These are phyloP conservation scores for Bombus sylvicola DNA, from an alignment of 1,140 invertebrate species.

Conservation along the genomic window DNA sequence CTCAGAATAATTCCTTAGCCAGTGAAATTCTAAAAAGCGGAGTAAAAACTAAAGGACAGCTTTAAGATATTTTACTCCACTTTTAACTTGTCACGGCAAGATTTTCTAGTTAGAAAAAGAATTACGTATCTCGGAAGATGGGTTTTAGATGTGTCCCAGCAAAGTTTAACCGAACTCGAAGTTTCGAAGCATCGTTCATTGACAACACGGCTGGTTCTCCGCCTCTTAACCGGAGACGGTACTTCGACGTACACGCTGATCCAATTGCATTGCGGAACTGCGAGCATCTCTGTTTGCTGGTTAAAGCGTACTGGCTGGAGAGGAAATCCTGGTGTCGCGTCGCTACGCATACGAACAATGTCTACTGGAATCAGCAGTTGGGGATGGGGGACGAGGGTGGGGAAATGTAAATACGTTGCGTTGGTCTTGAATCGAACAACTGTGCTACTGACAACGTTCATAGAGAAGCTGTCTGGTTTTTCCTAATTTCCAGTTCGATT, in stretches of 20 bases:
- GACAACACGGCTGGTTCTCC: too few relatives aligned
- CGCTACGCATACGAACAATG: conserved; percentile 31
- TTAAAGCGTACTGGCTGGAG: conserved; percentile 31
- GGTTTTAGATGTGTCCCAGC: too few relatives aligned
- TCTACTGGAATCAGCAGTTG: neutral
- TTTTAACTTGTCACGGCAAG: too few relatives aligned
- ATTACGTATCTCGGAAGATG: neutral
- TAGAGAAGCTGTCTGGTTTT: neutral
- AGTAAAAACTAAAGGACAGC: too few relatives aligned
- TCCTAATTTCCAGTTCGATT: neutral
- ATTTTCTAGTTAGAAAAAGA: neutral
- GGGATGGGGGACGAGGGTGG: neutral
- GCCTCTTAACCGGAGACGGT: neutral
- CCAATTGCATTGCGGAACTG: conserved; percentile 9
- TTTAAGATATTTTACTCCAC: too few relatives aligned
- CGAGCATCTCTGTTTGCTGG: conserved; percentile 31
- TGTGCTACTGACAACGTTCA: neutral
- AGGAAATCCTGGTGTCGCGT: conserved; percentile 20
- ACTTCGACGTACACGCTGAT: conserved; percentile 9
- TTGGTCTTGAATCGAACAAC: conserved; percentile 3
- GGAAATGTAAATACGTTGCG: conserved; percentile 9
- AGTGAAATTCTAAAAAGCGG: too few relatives aligned
- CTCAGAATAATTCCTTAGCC: too few relatives aligned
- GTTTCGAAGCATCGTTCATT: neutral
- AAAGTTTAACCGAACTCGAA: conserved; percentile 11